Evolutionary conservation across 2,888 invertebrate species (phyloP).

Genomic region (Cetonia aurata): DNA sequence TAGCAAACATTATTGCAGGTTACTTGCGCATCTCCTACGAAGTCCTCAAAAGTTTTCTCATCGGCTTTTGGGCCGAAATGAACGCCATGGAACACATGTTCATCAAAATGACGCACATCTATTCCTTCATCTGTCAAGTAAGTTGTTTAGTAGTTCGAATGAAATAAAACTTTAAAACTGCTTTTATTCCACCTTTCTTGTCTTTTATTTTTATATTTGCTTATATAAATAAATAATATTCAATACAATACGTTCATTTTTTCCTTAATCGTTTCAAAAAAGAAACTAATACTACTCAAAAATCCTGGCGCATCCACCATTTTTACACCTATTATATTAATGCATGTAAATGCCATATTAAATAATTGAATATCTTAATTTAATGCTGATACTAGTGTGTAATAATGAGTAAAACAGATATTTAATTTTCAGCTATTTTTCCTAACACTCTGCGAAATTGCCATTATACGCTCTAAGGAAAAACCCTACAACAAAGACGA

Average conservation of each 20-base stretch:
- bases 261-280: no score
- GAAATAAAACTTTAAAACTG: no score
- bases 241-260: no score
- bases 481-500: constrained; percentile 53
- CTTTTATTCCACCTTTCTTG: no score
- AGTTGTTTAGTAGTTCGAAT: constrained; percentile 28
- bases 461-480: constrained; percentile 49
- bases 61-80: constrained; percentile 54
- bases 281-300: neutral
- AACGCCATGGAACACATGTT: constrained; percentile 61
- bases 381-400: neutral
- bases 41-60: constrained; percentile 38
- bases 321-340: constrained; percentile 4
- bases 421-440: constrained; percentile 60
- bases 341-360: neutral
- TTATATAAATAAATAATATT: no score
- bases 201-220: no score
- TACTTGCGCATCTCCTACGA: constrained; percentile 28
- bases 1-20: constrained; percentile 13
- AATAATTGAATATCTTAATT: neutral
- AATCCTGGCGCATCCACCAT: constrained; percentile 1
- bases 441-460: constrained; percentile 60
- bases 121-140: constrained; percentile 63
- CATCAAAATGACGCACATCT: constrained; percentile 60
- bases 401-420: neutral